These are phyloP conservation scores for Plutella xylostella DNA, from an alignment of 2,888 invertebrate genomes.

Conservation along the genomic window DNA sequence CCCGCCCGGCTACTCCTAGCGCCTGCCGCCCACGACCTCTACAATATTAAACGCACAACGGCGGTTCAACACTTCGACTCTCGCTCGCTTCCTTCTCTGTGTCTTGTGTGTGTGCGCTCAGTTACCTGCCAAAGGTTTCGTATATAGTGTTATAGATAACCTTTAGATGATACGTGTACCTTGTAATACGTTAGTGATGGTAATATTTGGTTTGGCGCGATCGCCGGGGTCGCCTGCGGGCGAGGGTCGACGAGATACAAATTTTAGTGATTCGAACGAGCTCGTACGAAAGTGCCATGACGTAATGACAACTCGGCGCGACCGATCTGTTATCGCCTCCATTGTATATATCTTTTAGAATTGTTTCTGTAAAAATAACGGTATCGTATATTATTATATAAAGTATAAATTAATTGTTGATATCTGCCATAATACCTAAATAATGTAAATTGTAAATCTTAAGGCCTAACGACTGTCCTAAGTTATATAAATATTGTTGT, in stretches of 20 bases:
- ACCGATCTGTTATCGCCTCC: no score
- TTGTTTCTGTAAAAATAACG: slow-evolving; percentile 56
- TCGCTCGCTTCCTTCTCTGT: neutral
- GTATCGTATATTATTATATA: slow-evolving; percentile 50
- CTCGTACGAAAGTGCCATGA: slow-evolving; percentile 46
- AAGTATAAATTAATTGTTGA: slow-evolving; percentile 59
- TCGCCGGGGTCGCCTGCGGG: neutral
- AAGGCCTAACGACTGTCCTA: slow-evolving; percentile 68
- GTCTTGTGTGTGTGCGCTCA: slow-evolving; percentile 22
- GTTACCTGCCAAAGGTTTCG: slow-evolving; percentile 26
- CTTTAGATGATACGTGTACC: no score
- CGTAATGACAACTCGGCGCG: no score
- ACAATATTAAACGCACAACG: neutral
- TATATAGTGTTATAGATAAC: no score
- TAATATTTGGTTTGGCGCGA: no score
- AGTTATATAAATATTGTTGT: slow-evolving; percentile 52
- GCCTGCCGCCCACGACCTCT: slow-evolving; percentile 1
- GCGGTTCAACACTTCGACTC: neutral
- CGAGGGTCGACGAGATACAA: neutral
- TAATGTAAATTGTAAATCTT: slow-evolving; percentile 57
- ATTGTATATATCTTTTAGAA: slow-evolving; percentile 28
- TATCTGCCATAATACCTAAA: slow-evolving; percentile 67
- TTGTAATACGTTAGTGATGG: no score
- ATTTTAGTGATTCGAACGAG: slow-evolving; percentile 9
- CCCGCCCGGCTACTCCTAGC: slow-evolving; percentile 59